A percentile compares a stretch with the other conserved stretches of the same genome.
phyloP scores from a whole-genome alignment of 1,140 invertebrate genomes.

The Yoshiicerus persimilis region DNA sequence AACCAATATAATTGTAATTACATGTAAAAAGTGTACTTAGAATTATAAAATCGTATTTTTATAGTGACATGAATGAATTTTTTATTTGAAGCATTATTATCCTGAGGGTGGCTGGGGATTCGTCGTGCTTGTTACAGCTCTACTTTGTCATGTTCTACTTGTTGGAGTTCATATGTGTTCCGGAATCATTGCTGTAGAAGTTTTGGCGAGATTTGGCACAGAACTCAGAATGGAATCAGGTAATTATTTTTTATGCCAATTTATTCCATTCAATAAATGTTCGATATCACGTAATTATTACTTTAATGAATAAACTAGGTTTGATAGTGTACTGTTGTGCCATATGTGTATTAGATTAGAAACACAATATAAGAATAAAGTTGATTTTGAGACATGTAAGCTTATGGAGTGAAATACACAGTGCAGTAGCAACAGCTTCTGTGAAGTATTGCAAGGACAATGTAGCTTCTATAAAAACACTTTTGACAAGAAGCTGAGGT shows the following conservation, averaged over 20 bases:
- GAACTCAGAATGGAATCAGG: constrained; percentile 33
- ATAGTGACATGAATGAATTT: background rate
- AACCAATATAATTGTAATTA: no score
- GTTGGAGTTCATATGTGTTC: constrained; percentile 40
- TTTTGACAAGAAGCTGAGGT: background rate
- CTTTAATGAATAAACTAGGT: no score
- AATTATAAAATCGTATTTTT: no score
- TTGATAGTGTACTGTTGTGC: no score
- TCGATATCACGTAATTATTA: no score
- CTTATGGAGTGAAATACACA: background rate
- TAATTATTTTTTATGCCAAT: background rate
- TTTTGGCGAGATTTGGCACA: constrained; percentile 30
- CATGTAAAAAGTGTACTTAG: no score
- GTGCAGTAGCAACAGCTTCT: background rate
- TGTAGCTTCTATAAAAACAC: background rate
- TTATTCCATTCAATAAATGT: background rate
- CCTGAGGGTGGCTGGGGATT: constrained; percentile 47
- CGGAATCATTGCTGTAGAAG: constrained; percentile 29
- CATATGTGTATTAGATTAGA: no score
- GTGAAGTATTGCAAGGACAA: background rate
- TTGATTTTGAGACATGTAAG: no score
- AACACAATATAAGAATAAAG: no score
- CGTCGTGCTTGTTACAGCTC: constrained; percentile 37
- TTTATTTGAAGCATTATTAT: constrained; percentile 45
- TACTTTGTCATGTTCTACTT: constrained; percentile 35